Percentiles rank a stretch among this genome's conserved stretches.
Evolutionary conservation across 1,140 invertebrate species (phyloP).

Genomic region (Hyles euphorbiae): DNA sequence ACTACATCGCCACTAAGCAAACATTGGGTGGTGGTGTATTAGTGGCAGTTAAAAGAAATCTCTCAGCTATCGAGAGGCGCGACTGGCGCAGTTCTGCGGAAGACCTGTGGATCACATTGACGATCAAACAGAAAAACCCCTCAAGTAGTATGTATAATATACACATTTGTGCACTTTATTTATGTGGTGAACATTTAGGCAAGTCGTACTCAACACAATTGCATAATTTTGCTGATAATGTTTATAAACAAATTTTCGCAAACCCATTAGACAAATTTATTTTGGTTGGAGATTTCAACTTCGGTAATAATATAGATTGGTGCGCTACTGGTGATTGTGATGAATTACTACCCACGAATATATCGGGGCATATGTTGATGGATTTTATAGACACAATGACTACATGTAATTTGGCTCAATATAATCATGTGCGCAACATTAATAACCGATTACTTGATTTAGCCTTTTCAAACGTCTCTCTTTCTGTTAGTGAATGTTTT

Average conservation of each 20-base stretch:
- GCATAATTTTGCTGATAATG: constrained; percentile 12
- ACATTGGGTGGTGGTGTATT: constrained; percentile 15
- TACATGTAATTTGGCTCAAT: constrained; percentile 12
- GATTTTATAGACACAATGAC: constrained; percentile 2
- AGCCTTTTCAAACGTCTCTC: too few relatives aligned
- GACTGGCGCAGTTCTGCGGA: constrained; percentile 22
- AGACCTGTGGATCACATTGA: constrained; percentile 19
- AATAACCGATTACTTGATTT: too few relatives aligned
- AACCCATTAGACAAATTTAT: constrained; percentile 12
- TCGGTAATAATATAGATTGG: neutral
- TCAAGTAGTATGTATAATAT: constrained; percentile 6
- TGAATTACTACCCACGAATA: neutral
- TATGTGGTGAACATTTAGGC: constrained; percentile 19
- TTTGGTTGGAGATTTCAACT: constrained; percentile 6
- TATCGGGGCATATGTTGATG: neutral
- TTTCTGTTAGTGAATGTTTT: constrained; percentile 3
- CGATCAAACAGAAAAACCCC: constrained; percentile 4
- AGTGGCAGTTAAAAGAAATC: constrained; percentile 14
- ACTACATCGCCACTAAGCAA: constrained; percentile 9
- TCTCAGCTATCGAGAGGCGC: neutral
- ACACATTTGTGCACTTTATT: constrained; percentile 20
- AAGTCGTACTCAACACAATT: constrained; percentile 13
- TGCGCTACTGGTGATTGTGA: neutral
- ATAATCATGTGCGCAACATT: neutral
- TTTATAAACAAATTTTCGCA: constrained; percentile 1